phyloP scores from a whole-genome alignment of 2,113 vertebrate genomes.

The Toxostoma redivivum region DNA sequence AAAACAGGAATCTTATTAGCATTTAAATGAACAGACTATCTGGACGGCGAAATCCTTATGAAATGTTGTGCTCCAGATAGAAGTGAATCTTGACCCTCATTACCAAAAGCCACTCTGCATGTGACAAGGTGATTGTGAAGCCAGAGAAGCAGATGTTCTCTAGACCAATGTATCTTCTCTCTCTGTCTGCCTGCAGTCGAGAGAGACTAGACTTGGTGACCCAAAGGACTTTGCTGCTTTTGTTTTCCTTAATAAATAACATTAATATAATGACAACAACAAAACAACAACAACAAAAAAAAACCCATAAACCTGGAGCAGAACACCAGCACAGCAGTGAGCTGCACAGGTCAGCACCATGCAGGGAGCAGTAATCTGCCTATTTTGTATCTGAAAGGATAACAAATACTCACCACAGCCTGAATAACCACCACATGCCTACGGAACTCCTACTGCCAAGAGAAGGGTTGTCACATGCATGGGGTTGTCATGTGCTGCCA shows the following conservation, averaged over 20 bases:
- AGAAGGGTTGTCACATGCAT: neutral
- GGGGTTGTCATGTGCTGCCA: neutral
- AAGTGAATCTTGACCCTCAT: conserved; percentile 10
- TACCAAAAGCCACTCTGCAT: neutral
- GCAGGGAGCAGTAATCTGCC: neutral
- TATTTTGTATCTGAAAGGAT: neutral
- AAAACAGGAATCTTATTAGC: conserved; percentile 6
- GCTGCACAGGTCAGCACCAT: neutral
- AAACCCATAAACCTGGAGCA: neutral
- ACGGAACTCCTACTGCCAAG: neutral
- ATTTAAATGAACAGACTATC: conserved; percentile 18
- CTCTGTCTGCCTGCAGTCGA: neutral
- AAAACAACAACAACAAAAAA: neutral
- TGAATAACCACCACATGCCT: neutral
- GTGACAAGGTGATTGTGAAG: neutral
- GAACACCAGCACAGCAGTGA: neutral
- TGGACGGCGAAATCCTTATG: neutral
- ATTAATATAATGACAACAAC: neutral
- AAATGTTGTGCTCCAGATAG: neutral
- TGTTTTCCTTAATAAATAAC: neutral
- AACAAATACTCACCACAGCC: neutral
- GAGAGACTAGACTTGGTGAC: neutral
- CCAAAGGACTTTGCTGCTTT: neutral
- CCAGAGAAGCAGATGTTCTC: neutral
- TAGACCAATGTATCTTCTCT: neutral